Evolutionary conservation across 2,888 invertebrate genomes (phyloP).

Genomic region (Loripinus fragilis): DNA sequence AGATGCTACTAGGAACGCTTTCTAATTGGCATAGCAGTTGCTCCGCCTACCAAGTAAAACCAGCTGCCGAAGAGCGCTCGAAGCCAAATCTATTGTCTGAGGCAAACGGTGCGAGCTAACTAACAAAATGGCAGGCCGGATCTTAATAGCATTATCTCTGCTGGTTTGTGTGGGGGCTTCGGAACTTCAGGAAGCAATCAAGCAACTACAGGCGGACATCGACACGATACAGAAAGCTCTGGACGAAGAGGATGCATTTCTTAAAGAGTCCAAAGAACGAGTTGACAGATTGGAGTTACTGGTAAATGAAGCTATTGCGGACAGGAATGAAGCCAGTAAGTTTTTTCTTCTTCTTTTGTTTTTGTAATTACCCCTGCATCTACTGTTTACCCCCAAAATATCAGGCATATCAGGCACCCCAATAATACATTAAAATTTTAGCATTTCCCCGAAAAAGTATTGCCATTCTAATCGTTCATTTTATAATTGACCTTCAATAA

Average conservation of each 20-base stretch:
- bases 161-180: slow-evolving; percentile 24
- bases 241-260: slow-evolving; percentile 41
- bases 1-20: background rate
- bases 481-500: too few relatives aligned
- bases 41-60: slow-evolving; percentile 10
- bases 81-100: background rate
- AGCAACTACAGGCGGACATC: slow-evolving; percentile 40
- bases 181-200: slow-evolving; percentile 41
- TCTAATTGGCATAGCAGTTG: background rate
- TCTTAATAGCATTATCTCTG: slow-evolving; percentile 29
- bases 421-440: too few relatives aligned
- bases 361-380: too few relatives aligned
- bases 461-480: too few relatives aligned
- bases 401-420: too few relatives aligned
- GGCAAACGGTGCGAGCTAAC: background rate
- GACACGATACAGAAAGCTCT: slow-evolving; percentile 28
- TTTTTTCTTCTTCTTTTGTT: background rate
- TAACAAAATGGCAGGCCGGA: slow-evolving; percentile 39
- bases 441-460: too few relatives aligned
- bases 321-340: slow-evolving; percentile 43
- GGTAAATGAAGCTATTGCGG: slow-evolving; percentile 26
- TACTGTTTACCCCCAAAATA: too few relatives aligned
- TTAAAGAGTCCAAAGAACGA: slow-evolving; percentile 25
- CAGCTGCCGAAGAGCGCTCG: background rate
- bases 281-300: slow-evolving; percentile 34